These are phyloP conservation scores for Chaitophorus viminalis DNA, from an alignment of 2,888 invertebrate species.

Conservation along the genomic window DNA sequence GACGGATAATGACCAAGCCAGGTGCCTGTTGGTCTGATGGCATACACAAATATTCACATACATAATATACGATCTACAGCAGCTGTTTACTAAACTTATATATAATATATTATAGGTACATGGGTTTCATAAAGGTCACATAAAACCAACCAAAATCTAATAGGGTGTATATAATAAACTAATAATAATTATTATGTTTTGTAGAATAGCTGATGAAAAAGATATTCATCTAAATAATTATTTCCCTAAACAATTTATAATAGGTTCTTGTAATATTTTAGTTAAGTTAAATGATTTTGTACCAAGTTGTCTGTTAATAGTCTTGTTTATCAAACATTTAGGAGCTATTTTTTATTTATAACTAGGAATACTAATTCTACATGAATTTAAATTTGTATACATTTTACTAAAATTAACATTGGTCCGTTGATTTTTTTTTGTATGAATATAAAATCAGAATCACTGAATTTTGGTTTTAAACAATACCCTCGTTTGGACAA, in stretches of 20 bases:
- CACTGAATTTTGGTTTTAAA: too few relatives aligned
- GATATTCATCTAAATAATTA: background rate
- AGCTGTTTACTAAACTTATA: background rate
- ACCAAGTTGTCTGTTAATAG: background rate
- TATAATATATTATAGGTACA: background rate
- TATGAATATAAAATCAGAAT: too few relatives aligned
- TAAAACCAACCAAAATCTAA: slow-evolving; percentile 4
- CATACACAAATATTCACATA: background rate
- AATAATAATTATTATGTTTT: too few relatives aligned
- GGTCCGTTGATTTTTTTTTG: too few relatives aligned
- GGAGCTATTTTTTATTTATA: background rate
- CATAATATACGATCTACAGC: background rate
- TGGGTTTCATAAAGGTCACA: slow-evolving; percentile 39
- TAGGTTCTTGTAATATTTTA: background rate
- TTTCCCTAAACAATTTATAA: background rate
- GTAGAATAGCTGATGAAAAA: background rate
- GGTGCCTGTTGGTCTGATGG: slow-evolving; percentile 33
- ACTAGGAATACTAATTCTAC: background rate
- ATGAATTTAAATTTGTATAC: too few relatives aligned
- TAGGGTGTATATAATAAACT: background rate
- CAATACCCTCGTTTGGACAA: too few relatives aligned
- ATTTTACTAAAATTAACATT: too few relatives aligned
- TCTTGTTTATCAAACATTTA: background rate
- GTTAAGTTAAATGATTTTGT: too few relatives aligned
- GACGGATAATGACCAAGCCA: slow-evolving; percentile 15